Evolutionary conservation across 2,888 invertebrate genomes (phyloP).

Genomic region (Adineta ricciae): DNA sequence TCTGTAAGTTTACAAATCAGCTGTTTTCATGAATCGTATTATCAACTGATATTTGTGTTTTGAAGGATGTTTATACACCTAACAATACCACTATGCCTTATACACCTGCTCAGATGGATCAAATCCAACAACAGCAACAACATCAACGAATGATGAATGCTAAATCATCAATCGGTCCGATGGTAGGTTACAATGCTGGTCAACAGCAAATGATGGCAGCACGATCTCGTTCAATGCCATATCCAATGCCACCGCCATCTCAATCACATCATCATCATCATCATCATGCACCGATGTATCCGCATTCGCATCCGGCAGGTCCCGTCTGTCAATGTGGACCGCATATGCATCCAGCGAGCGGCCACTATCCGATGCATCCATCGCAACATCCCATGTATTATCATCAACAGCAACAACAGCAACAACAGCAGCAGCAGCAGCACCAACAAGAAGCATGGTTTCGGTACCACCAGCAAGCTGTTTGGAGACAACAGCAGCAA

Average conservation of each 20-base stretch:
- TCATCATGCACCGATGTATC: not conserved
- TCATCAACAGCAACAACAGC: not conserved
- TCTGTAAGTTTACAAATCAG: not conserved
- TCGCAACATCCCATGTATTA: slow-evolving; percentile 1
- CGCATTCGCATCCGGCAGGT: not conserved
- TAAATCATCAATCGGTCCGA: not conserved
- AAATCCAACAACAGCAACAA: not conserved
- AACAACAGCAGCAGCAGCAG: not conserved
- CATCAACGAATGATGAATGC: not conserved
- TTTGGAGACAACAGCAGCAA: not conserved
- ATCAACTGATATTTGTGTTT: not conserved
- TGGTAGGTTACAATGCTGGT: not conserved
- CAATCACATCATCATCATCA: not conserved
- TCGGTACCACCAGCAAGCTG: not conserved
- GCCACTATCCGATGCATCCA: not conserved
- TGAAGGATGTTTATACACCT: not conserved
- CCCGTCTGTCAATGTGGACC: not conserved
- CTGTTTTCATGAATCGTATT: not conserved
- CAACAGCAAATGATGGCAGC: slow-evolving; percentile 7
- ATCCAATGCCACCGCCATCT: not conserved
- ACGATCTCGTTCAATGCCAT: not conserved
- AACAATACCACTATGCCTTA: not conserved
- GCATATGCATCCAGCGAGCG: not conserved
- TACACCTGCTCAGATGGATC: not conserved
- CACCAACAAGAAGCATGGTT: not conserved